Conservation (phyloP, 1,140 invertebrate genomes). For the Harpegnathos saltator region DNA sequence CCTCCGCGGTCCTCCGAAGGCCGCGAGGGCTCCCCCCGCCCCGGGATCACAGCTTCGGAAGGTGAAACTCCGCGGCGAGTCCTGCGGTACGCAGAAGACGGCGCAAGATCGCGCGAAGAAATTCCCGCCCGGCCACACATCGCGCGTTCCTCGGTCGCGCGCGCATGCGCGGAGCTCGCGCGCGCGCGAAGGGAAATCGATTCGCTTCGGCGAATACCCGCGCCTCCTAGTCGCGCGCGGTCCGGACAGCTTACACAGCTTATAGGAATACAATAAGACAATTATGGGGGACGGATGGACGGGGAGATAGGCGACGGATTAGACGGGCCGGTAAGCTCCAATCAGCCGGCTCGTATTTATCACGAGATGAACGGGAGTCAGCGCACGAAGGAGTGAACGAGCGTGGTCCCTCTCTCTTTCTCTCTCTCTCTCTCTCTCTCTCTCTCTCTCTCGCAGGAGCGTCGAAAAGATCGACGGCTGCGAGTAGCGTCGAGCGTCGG, state of each 20-base stretch:
- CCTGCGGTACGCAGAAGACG: too few relatives aligned
- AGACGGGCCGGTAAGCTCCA: slow-evolving; percentile 73
- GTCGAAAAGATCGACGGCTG: slow-evolving; percentile 44
- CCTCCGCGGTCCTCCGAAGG: too few relatives aligned
- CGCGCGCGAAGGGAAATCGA: slow-evolving; percentile 57
- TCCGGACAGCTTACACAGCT: slow-evolving; percentile 38
- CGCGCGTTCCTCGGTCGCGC: background rate
- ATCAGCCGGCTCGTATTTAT: slow-evolving; percentile 75
- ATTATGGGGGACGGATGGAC: slow-evolving; percentile 76
- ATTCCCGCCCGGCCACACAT: background rate
- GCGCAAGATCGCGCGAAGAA: too few relatives aligned
- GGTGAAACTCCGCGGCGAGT: too few relatives aligned
- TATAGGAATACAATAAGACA: slow-evolving; percentile 79
- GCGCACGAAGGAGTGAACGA: background rate
- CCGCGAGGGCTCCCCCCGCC: too few relatives aligned
- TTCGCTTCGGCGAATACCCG: slow-evolving; percentile 52
- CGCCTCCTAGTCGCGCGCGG: slow-evolving; percentile 13
- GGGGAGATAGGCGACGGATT: slow-evolving; percentile 78
- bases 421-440: too few relatives aligned
- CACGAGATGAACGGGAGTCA: slow-evolving; percentile 63
- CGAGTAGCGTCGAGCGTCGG: slow-evolving; percentile 13
- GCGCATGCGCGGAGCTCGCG: background rate
- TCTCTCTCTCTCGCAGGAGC: slow-evolving; percentile 16
- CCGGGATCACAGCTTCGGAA: too few relatives aligned
- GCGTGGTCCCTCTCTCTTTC: too few relatives aligned